A percentile compares a stretch with the other conserved stretches of the same genome.
These are phyloP conservation scores for Cepphus grylle DNA, from an alignment of 2,113 vertebrate genomes.

Conservation along the genomic window DNA sequence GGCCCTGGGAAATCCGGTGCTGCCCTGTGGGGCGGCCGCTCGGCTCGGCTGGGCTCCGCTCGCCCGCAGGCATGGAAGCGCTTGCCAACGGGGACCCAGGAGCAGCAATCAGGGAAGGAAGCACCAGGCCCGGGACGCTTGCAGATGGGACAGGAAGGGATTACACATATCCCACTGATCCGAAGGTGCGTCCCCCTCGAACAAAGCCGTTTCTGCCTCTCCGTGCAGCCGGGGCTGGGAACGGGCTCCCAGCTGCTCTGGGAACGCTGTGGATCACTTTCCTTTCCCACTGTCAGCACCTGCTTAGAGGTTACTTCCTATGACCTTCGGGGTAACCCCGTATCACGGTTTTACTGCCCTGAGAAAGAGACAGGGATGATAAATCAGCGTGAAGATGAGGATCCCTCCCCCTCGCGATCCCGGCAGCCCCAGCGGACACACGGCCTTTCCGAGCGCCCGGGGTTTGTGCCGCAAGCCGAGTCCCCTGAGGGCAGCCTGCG, in stretches of 20 bases:
- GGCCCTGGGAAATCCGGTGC: neutral
- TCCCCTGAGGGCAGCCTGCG: constrained; percentile 29
- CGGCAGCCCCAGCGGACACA: neutral
- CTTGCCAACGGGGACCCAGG: neutral
- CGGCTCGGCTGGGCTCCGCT: rapidly evolving
- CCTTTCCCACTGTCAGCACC: constrained; percentile 62
- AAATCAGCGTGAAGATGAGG: neutral
- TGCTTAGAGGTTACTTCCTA: constrained; percentile 49
- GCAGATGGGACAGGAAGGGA: constrained; percentile 46
- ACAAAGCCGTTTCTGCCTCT: constrained; percentile 22
- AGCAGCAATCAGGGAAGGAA: constrained; percentile 26
- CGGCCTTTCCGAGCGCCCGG: neutral
- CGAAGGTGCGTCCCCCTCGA: neutral
- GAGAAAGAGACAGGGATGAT: constrained; percentile 12
- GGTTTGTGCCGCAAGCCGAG: neutral
- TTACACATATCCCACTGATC: constrained; percentile 44
- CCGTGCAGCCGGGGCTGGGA: neutral
- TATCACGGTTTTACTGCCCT: constrained; percentile 11
- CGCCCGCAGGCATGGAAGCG: rapidly evolving
- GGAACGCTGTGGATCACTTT: constrained; percentile 3
- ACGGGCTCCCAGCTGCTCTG: constrained; percentile 38
- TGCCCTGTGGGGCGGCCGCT: neutral
- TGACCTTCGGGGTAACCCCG: neutral
- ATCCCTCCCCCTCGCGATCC: neutral
- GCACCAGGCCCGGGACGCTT: neutral